Conservation (phyloP, 2,797 vertebrate species). For the Propithecus deckenii region DNA sequence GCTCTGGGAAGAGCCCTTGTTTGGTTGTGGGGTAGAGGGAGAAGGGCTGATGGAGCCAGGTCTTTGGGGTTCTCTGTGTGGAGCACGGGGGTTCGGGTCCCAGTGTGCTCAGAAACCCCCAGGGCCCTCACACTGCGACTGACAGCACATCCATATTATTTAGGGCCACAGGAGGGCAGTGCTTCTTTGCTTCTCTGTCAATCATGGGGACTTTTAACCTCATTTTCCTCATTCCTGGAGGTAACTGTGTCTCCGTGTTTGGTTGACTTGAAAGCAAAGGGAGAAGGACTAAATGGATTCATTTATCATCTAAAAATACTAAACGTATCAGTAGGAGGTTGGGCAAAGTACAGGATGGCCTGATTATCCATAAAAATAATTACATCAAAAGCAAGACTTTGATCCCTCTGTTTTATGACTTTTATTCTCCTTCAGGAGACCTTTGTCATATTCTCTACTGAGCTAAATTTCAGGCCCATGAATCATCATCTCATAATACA, state of each 20-base stretch:
- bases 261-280: background rate
- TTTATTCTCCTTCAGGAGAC: background rate
- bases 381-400: background rate
- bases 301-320: background rate
- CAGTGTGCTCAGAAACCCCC: background rate
- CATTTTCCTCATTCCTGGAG: background rate
- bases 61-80: background rate
- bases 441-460: background rate
- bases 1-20: background rate
- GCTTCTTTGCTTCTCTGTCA: background rate
- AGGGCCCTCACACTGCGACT: accelerated
- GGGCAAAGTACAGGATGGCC: background rate
- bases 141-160: background rate
- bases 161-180: background rate
- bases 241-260: background rate
- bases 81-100: background rate
- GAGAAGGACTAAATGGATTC: background rate
- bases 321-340: background rate
- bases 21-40: background rate
- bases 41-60: background rate
- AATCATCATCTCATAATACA: background rate
- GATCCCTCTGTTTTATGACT: background rate
- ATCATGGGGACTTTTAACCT: background rate
- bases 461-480: background rate
- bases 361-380: background rate